Evolutionary conservation across 2,888 invertebrate genomes (phyloP), one percentile per base, ranked within the genome.

Genomic region (Apodemia mormo): DNA sequence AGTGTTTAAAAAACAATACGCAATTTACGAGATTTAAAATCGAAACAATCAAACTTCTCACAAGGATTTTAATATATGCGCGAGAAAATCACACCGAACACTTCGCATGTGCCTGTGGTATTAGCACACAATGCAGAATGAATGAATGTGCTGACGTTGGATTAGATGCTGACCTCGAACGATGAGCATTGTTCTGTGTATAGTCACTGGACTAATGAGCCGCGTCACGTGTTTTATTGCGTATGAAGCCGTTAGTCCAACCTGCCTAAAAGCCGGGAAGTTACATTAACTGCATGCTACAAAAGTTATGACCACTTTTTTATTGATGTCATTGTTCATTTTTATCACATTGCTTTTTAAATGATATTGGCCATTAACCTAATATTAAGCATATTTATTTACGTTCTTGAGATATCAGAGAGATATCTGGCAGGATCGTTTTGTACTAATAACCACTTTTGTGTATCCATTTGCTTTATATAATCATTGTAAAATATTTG

Each of bases 61-160:
- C 54, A 54, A 54, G 54, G 54, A 54, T 54, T 54, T 54, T n/a
- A 54, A 54, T 22, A 54, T 54, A 22, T 54, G n/a, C 33, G 33
- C 61, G 61, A 64, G 61, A 64, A 37, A 64, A 64, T 37, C 61
- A 70, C 68, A 58, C 65, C n/a, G 58, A 52, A 72, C 68, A 70
- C n/a, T 52, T 40, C 66, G 37, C 54, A 69, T 43, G 69, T 66
- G 69, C 71, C 68, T 56, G 56, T 45, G 61, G 67, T 30, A 72
- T 72, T 72, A 72, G 52, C 70, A 73, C 69, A 73, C 73, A 73
- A 73, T 72, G 68, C 68, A 69, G 70, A 72, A 73, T 73, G 69
- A 64, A 37, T 66, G 58, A 9, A 7, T 8, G 40, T 64, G 70
- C 67, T 71, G 64, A 66, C 70, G 66, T 29, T 69, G 70, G 72